These are phyloP conservation scores for Terrapene triunguis DNA, from an alignment of 2,113 vertebrate genomes.

Conservation along the genomic window DNA sequence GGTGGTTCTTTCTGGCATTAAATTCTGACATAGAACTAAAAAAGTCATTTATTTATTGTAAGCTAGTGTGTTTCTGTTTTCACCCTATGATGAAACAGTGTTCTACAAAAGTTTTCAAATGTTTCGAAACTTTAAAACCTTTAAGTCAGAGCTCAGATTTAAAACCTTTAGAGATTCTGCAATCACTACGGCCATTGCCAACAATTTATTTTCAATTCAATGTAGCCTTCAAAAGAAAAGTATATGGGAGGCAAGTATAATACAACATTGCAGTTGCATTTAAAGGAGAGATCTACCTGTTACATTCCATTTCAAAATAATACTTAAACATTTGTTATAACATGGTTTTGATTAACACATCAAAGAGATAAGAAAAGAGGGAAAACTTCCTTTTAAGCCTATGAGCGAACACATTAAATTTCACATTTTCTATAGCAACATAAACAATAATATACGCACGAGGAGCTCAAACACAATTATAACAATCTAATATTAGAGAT, in stretches of 20 bases:
- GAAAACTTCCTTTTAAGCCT: not conserved
- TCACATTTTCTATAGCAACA: constrained; percentile 24
- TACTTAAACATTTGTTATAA: not conserved
- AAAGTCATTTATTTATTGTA: not conserved
- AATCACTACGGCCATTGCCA: too few species aligned
- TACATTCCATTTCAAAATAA: not conserved
- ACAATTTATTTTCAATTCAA: not conserved
- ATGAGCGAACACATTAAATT: not conserved
- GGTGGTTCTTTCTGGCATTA: too few species aligned
- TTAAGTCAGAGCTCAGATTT: not conserved
- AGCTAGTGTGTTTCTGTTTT: not conserved
- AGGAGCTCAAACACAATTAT: constrained; percentile 38
- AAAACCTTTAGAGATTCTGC: not conserved
- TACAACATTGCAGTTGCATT: not conserved
- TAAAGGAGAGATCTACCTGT: not conserved
- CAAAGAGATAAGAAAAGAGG: not conserved
- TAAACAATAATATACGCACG: not conserved
- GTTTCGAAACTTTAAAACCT: not conserved
- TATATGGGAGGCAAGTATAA: not conserved
- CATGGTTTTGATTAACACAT: not conserved
- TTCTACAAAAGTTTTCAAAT: not conserved
- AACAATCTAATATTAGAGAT: constrained; percentile 46
- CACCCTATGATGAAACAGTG: not conserved
- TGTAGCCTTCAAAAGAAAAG: not conserved
- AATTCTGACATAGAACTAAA: too few species aligned